Conservation (phyloP, 2,797 vertebrate genomes). For the Sebastes goodei region DNA sequence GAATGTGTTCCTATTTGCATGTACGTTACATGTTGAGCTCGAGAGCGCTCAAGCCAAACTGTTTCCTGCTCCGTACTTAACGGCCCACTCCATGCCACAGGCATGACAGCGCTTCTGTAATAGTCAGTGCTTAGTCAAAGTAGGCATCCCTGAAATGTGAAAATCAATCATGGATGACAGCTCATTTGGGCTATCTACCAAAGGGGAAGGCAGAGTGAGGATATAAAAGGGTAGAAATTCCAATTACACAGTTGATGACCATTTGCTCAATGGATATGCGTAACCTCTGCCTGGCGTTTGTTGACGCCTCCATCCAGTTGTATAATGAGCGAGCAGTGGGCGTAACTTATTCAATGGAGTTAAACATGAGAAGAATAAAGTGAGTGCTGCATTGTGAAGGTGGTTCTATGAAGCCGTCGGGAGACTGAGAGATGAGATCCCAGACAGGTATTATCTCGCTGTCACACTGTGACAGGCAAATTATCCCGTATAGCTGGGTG, state of each 20-base stretch:
- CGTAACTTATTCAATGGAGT: slow-evolving; percentile 23
- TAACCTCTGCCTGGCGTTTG: slow-evolving; percentile 59
- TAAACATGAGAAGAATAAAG: slow-evolving; percentile 28
- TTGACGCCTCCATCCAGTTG: slow-evolving; percentile 53
- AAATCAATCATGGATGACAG: slow-evolving; percentile 81
- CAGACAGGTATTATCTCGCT: background rate
- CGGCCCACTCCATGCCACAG: slow-evolving; percentile 47
- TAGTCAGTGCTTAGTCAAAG: slow-evolving; percentile 69
- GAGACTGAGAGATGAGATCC: slow-evolving; percentile 18
- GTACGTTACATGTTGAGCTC: slow-evolving; percentile 47
- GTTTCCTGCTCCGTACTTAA: slow-evolving; percentile 42
- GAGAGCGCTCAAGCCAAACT: slow-evolving; percentile 29
- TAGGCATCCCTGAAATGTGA: slow-evolving; percentile 77
- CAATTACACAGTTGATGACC: slow-evolving; percentile 75
- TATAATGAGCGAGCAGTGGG: slow-evolving; percentile 60
- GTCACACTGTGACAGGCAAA: slow-evolving; percentile 6
- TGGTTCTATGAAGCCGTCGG: background rate
- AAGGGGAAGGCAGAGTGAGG: slow-evolving; percentile 29
- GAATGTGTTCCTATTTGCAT: slow-evolving; percentile 52
- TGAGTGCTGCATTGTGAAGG: background rate
- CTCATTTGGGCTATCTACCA: slow-evolving; percentile 76
- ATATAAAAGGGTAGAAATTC: slow-evolving; percentile 67
- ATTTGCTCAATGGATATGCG: slow-evolving; percentile 60
- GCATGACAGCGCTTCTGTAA: slow-evolving; percentile 62
- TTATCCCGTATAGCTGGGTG: slow-evolving; percentile 6